Base-by-base conservation (phyloP, 2,888 invertebrate genomes). In the Tillus elongatus region DNA sequence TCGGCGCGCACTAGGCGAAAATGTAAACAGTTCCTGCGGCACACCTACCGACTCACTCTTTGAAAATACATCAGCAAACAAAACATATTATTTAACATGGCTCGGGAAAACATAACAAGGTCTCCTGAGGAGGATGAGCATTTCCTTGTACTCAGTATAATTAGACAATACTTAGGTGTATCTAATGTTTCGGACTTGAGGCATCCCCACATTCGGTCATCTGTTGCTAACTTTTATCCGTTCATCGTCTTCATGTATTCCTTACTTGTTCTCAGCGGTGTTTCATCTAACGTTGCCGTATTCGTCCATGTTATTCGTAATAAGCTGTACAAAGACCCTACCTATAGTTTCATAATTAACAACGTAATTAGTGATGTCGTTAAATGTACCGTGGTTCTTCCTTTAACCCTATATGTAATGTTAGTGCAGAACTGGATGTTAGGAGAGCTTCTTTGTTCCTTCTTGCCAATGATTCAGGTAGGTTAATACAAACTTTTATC, bases 391-490 rank as follows among this genome's bases (percentile, higher is more conserved):
- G 57, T 77, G 39, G 79, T 80, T n/a, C 54, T 82, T 49, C 83
- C 83, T 9, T 69, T 82, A 4, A 74, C 81, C 1, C 57, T 82
- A 44, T 73, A 76, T 49, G 78, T 81, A 33, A 67, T 82, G 50
- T 64, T 82, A 26, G 67, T 82, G 40, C 75, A 79, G 54, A 81
- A 82, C 57, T 82, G 82, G 82, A 69, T 82, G 41, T 75, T 81
- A 49, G 82, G 82, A 4, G 75, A 77, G 49, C 74, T 81, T 47
- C 58, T 82, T 42, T 83, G 83, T 62, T 79, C 74, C 56, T 77
- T 80, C 54, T 56, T 82, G 46, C 82, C 83, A 1, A 80, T 83
- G 75, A 56, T 82, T 49, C 83, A 82, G 72, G 79, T 79, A 54
- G 64, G 69, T 58, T n/a, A n/a, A n/a, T n/a, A n/a, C n/a, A n/a